Evolutionary conservation across 2,888 invertebrate genomes (phyloP).

Genomic region (Pristionchus fissidentatus): DNA sequence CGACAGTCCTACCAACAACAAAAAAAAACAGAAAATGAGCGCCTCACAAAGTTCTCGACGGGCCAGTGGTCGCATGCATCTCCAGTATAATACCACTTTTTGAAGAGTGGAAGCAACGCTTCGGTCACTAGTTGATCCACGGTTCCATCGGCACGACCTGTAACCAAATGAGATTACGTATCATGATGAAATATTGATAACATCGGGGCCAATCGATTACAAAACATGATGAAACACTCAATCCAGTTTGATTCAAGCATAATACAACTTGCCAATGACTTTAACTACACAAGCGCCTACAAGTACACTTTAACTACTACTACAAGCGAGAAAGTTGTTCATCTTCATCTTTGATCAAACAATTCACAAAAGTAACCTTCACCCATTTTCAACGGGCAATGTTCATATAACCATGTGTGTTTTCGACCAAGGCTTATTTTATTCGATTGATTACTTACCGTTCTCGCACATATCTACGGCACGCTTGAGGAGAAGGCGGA

Average conservation of each 20-base stretch:
- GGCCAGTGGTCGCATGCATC: neutral
- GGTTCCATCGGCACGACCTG: conserved; percentile 45
- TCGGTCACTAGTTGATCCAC: neutral
- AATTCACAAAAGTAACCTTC: too few relatives aligned
- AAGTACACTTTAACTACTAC: too few relatives aligned
- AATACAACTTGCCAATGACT: too few relatives aligned
- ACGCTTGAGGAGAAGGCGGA: neutral
- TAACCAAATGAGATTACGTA: neutral
- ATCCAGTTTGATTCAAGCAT: too few relatives aligned
- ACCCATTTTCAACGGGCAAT: too few relatives aligned
- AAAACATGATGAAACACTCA: neutral
- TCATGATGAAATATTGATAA: neutral
- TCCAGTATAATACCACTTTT: neutral
- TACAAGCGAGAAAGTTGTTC: too few relatives aligned
- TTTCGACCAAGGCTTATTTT: too few relatives aligned
- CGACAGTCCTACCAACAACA: too few relatives aligned
- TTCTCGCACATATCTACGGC: conserved; percentile 7
- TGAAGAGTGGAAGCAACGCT: neutral
- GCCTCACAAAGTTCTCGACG: conserved; percentile 21
- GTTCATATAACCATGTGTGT: too few relatives aligned
- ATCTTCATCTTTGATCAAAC: too few relatives aligned
- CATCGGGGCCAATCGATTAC: neutral
- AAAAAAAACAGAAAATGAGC: neutral
- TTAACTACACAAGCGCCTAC: too few relatives aligned
- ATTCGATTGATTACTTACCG: neutral